phyloP scores from a whole-genome alignment of 2,797 vertebrate genomes.

The Steatocranus sp. region DNA sequence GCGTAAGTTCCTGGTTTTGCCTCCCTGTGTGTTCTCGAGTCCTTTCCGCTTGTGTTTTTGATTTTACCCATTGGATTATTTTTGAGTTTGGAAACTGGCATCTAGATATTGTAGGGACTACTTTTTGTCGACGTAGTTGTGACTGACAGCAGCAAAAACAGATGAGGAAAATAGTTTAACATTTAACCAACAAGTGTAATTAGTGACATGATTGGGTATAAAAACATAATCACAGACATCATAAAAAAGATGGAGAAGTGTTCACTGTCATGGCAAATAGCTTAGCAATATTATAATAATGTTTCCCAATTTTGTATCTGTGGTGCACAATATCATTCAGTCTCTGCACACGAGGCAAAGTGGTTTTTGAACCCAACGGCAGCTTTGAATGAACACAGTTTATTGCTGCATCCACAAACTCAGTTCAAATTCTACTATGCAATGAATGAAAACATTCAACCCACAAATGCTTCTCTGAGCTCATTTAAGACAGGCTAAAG shows the following conservation, averaged over 20 bases:
- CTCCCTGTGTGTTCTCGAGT: neutral
- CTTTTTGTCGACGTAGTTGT: neutral
- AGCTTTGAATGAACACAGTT: neutral
- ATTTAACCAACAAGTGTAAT: neutral
- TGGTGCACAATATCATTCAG: neutral
- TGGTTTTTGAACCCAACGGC: neutral
- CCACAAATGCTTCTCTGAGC: accelerated
- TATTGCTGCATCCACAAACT: neutral
- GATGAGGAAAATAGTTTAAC: accelerated
- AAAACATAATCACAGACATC: neutral
- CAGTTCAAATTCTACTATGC: accelerated
- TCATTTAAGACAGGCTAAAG: neutral
- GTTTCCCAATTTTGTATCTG: neutral
- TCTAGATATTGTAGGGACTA: accelerated
- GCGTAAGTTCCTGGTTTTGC: accelerated
- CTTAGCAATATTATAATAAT: accelerated
- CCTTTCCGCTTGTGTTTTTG: neutral
- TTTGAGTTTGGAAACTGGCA: neutral
- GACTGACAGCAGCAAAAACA: neutral
- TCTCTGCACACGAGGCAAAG: accelerated
- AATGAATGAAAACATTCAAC: neutral
- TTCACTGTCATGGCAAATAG: neutral
- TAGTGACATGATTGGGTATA: neutral
- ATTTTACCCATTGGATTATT: accelerated
- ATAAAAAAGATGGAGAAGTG: accelerated